Base-by-base conservation (phyloP, 2,113 vertebrate genomes). In the Mystacornis crossleyi region DNA sequence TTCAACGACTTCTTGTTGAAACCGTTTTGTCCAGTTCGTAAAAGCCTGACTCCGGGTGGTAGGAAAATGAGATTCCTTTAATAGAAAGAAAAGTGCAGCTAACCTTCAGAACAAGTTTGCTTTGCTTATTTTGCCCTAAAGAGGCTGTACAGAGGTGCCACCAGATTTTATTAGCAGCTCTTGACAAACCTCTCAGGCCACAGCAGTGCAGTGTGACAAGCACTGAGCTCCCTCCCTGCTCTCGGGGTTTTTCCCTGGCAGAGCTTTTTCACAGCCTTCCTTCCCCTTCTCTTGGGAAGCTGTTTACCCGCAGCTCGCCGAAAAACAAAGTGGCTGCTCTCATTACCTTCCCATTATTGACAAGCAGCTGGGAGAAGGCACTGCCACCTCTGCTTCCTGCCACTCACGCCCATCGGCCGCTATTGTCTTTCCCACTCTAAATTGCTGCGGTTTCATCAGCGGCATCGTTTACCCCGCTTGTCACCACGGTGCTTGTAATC, bases 181-280 rank as follows among this genome's bases (percentile, higher is more conserved):
- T n/a, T 51, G 45, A 12, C 29, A 36, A 61, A 33, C 7, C 25
- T 90, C 57, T 53, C 33, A 36, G 42, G 25, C 25, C 70, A 48
- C 61, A 65, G 50, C 45, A 89, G 54, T 0, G 0, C 4, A 7
- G 31, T 45, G 61, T 58, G 25, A 62, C 0, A 4, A n/a, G 47
- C 60, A 43, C 65, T 21, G 18, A 45, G 13, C 40, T 77, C 23
- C 19, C 18, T 58, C 33, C 43, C 34, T 10, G 26, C 2, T 31
- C 38, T 29, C 64, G 57, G 1, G 1, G 4, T 9, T 51, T 47
- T 64, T 45, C 28, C 70, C 40, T 26, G 24, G 34, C 25, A 64
- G 31, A 64, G 28, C 14, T 82, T 48, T 67, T 80, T 53, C 62
- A 54, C 40, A 53, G 43, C 24, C 19, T 60, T 18, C 71, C 18